Evolutionary conservation across 1,140 invertebrate genomes (phyloP).

Genomic region (Trachymyrmex cornetzi): DNA sequence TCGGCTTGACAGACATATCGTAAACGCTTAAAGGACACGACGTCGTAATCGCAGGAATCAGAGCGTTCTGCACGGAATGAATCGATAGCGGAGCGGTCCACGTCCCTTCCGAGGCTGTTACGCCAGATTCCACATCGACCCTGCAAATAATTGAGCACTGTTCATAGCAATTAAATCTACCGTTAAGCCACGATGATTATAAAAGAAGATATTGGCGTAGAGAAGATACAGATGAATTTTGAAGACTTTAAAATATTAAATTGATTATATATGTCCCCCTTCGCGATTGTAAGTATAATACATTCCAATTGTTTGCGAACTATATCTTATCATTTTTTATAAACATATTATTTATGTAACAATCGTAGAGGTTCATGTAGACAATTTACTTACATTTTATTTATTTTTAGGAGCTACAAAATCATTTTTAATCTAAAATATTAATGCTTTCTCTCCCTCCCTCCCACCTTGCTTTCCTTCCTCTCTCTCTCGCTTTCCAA

Average conservation of each 20-base stretch:
- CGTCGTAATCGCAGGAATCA: slow-evolving; percentile 82
- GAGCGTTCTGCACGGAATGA: slow-evolving; percentile 80
- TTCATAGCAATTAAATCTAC: slow-evolving; percentile 27
- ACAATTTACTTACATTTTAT: no score
- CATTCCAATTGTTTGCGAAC: no score
- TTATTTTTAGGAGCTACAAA: no score
- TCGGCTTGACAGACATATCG: slow-evolving; percentile 80
- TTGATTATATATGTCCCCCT: no score
- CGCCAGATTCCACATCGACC: slow-evolving; percentile 75
- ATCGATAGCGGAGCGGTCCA: slow-evolving; percentile 83
- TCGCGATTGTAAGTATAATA: no score
- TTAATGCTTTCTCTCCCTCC: neutral
- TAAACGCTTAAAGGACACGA: slow-evolving; percentile 80
- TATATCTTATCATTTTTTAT: no score
- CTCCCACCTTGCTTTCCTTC: no score
- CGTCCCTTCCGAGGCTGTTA: slow-evolving; percentile 75
- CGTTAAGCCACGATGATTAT: neutral
- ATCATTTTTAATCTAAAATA: slow-evolving; percentile 24
- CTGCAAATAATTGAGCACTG: slow-evolving; percentile 74
- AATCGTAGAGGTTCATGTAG: no score
- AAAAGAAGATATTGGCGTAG: neutral
- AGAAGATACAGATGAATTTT: neutral
- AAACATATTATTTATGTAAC: no score
- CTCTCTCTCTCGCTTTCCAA: neutral
- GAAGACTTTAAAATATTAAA: slow-evolving; percentile 25